Conservation (phyloP, 2,888 invertebrate genomes). For the Cheilosia grossa region DNA sequence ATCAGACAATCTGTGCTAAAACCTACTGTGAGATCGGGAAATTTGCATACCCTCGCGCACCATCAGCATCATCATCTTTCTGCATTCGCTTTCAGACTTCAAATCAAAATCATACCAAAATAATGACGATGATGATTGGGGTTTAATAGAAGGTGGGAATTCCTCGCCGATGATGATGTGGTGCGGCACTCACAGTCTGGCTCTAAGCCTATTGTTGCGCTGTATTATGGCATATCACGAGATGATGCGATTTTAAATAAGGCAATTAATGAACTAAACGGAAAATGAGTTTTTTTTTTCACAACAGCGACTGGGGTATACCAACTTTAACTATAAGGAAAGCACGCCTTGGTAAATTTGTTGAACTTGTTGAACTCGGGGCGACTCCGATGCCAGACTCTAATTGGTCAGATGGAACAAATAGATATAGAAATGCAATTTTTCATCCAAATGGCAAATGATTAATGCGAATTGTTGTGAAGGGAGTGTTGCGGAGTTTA, state of each 20-base stretch:
- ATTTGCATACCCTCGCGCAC: constrained; percentile 16
- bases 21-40: not conserved
- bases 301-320: not conserved
- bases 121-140: constrained; percentile 74
- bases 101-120: constrained; percentile 69
- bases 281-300: constrained; percentile 33
- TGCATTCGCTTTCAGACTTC: constrained; percentile 49
- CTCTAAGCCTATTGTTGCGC: constrained; percentile 19
- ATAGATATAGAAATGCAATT: constrained; percentile 63
- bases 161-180: constrained; percentile 46
- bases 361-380: constrained; percentile 62
- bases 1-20: too few relatives aligned
- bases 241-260: constrained; percentile 72
- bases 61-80: constrained; percentile 8
- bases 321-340: not conserved
- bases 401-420: constrained; percentile 72
- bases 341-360: constrained; percentile 56
- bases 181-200: constrained; percentile 12
- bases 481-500: constrained; percentile 1
- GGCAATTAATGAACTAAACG: constrained; percentile 69
- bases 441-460: constrained; percentile 69
- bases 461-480: constrained; percentile 43
- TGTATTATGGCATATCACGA: constrained; percentile 69
- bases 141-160: constrained; percentile 74
- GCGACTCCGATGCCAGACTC: constrained; percentile 23